Conservation (phyloP, 2,113 vertebrate genomes). For the Daubentonia madagascariensis region DNA sequence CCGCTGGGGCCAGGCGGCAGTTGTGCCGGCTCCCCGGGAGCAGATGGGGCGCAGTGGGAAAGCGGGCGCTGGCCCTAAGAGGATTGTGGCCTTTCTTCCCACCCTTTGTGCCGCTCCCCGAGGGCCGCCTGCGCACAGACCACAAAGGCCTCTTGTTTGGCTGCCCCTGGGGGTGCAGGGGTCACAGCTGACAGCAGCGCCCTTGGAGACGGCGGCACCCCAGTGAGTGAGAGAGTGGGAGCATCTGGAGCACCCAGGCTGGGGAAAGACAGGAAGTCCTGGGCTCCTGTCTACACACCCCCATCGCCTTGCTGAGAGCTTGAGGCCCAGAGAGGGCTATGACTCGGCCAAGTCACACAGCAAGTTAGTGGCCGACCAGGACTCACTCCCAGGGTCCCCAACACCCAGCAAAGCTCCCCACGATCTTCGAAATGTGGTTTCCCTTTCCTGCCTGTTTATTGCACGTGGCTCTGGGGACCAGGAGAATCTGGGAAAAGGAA, state of each 20-base stretch:
- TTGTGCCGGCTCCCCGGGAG: conserved; percentile 17
- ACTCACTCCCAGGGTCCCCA: background rate
- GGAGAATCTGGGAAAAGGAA: background rate
- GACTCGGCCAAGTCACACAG: background rate
- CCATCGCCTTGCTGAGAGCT: background rate
- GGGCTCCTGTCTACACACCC: background rate
- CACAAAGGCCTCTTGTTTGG: conserved; percentile 73
- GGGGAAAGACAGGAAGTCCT: background rate
- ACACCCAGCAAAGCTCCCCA: background rate
- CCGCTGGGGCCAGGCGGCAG: background rate
- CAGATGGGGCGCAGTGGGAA: conserved; percentile 71
- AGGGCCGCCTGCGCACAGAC: background rate
- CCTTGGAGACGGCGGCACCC: conserved; percentile 50
- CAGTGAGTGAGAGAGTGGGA: background rate
- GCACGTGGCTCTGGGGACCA: rapidly evolving
- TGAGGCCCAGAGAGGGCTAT: background rate
- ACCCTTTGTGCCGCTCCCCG: conserved; percentile 64
- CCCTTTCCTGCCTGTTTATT: background rate
- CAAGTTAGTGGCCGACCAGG: background rate
- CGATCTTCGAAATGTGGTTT: background rate
- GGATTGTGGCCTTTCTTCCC: conserved; percentile 74
- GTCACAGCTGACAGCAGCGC: conserved; percentile 44
- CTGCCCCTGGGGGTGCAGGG: conserved; percentile 38
- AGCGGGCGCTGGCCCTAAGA: conserved; percentile 44
- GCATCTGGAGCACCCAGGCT: background rate